Percentiles rank a stretch among this genome's conserved stretches.
Conservation (phyloP, 2,797 vertebrate genomes). For the Poeciliopsis gracilis region DNA sequence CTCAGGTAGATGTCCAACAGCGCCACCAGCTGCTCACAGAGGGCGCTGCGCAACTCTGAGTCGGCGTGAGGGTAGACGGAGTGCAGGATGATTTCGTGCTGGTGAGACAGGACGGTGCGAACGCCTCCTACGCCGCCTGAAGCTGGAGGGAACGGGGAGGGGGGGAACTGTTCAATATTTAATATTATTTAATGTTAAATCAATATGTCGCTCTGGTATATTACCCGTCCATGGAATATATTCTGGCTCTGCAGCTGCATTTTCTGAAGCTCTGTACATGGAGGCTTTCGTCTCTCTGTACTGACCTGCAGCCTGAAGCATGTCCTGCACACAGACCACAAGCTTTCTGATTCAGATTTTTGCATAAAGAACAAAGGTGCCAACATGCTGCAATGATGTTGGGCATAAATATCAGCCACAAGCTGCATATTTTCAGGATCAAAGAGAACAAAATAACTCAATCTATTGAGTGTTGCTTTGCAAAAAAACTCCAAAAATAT, state of each 20-base stretch:
- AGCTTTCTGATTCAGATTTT: background rate
- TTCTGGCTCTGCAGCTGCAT: constrained; percentile 83
- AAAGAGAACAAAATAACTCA: no score
- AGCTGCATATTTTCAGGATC: no score
- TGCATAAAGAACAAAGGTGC: no score
- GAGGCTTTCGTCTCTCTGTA: constrained; percentile 89
- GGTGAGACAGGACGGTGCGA: constrained; percentile 81
- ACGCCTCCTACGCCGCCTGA: constrained; percentile 81
- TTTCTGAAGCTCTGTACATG: constrained; percentile 85
- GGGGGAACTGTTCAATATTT: background rate
- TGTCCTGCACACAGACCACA: constrained; percentile 81
- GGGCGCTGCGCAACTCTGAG: constrained; percentile 83
- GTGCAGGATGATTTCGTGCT: constrained; percentile 88
- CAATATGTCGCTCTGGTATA: background rate
- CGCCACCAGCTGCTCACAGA: constrained; percentile 91
- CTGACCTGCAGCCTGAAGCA: constrained; percentile 89
- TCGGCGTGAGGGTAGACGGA: constrained; percentile 89
- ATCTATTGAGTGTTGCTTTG: no score
- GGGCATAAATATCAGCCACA: no score
- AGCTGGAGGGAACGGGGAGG: constrained; percentile 68
- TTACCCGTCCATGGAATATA: constrained; percentile 96
- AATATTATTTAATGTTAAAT: background rate
- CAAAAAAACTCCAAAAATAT: no score
- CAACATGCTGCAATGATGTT: no score
- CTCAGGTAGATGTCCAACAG: constrained; percentile 89